Percentiles rank a stretch among this genome's conserved stretches.
These are phyloP conservation scores for Mesocentrotus franciscanus DNA, from an alignment of 53 echinoderm and acorn worm species.

Conservation along the genomic window DNA sequence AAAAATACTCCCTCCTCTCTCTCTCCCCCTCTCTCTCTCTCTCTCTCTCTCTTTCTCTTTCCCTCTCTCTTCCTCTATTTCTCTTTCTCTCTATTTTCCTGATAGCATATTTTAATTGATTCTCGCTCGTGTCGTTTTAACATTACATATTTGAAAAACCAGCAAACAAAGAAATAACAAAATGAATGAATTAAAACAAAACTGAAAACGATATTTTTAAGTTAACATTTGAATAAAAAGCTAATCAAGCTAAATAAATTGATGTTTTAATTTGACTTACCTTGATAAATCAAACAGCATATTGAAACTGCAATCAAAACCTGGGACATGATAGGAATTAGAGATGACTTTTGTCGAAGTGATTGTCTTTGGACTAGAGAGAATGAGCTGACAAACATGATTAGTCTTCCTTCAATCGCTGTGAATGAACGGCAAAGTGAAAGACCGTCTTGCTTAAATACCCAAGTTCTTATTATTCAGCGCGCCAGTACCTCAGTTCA, in stretches of 20 bases:
- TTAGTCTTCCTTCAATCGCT: not conserved
- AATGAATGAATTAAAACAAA: too few relatives aligned
- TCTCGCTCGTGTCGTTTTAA: too few relatives aligned
- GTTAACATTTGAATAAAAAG: too few relatives aligned
- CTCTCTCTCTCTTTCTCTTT: too few relatives aligned
- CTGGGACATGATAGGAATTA: constrained; percentile 30
- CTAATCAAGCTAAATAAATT: not conserved
- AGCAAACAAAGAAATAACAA: too few relatives aligned
- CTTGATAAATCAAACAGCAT: constrained; percentile 34
- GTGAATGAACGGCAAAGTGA: not conserved
- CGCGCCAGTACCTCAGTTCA: not conserved
- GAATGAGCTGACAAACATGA: not conserved
- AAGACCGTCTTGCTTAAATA: not conserved
- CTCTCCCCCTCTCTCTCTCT: too few relatives aligned
- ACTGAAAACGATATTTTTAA: too few relatives aligned
- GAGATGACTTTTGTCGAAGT: not conserved
- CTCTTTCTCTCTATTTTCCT: too few relatives aligned
- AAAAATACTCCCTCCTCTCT: too few relatives aligned
- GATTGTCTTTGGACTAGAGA: not conserved
- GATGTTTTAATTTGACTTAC: not conserved
- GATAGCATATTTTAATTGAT: too few relatives aligned
- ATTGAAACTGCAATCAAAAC: constrained; percentile 18
- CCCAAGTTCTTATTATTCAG: not conserved
- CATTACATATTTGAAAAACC: too few relatives aligned
- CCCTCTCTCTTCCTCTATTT: too few relatives aligned